Evolutionary conservation across 2,888 invertebrate genomes (phyloP).

Genomic region (Conomelus anceps): DNA sequence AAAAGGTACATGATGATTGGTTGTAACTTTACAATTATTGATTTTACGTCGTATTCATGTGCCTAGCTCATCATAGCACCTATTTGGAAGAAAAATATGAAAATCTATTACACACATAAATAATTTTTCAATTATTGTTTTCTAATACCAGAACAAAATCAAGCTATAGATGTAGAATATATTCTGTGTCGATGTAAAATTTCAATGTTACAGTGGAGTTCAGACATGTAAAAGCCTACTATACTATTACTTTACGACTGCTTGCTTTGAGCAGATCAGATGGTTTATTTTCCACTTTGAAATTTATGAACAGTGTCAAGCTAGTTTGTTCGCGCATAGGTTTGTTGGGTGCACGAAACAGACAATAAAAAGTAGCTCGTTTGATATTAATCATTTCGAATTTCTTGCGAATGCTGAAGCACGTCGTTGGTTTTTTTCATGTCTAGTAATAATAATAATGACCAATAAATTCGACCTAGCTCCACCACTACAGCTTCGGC

Average conservation of each 20-base stretch:
- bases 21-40: not conserved
- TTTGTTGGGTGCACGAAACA: not conserved
- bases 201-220: not conserved
- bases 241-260: not conserved
- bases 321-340: not conserved
- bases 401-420: not conserved
- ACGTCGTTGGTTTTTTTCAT: not conserved
- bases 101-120: not conserved
- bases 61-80: not conserved
- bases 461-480: not conserved
- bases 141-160: no score
- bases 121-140: not conserved
- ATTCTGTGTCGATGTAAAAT: not conserved
- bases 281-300: not conserved
- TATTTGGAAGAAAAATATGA: not conserved
- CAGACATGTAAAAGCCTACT: not conserved
- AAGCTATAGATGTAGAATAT: not conserved
- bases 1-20: no score
- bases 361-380: not conserved
- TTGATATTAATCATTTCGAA: not conserved
- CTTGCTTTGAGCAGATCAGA: not conserved
- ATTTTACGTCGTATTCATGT: no score
- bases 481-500: not conserved
- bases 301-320: not conserved
- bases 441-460: not conserved